Percentiles rank a stretch among this genome's conserved stretches.
Conservation (phyloP, 2,888 invertebrate species). For the Drosophila anomelani region DNA sequence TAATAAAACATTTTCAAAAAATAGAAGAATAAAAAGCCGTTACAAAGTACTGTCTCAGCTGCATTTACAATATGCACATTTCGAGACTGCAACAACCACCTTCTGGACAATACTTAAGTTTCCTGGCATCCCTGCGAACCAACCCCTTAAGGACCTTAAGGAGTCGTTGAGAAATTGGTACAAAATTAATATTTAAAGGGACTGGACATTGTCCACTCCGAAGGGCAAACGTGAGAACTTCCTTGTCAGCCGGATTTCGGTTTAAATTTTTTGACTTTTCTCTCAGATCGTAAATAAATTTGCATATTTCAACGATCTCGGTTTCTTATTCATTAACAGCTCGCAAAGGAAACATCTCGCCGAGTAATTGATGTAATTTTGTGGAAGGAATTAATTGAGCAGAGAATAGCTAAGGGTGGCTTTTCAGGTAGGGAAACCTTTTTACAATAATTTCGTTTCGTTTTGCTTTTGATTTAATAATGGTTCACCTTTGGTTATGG, state of each 20-base stretch:
- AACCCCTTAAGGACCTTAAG: constrained; percentile 19
- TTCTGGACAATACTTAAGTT: constrained; percentile 9
- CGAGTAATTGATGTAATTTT: constrained; percentile 64
- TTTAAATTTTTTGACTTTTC: constrained; percentile 47
- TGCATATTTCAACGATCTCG: constrained; percentile 41
- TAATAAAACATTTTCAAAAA: no score
- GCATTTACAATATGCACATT: constrained; percentile 16
- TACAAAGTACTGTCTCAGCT: constrained; percentile 33
- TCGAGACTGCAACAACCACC: constrained; percentile 38
- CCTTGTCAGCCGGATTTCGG: constrained; percentile 20
- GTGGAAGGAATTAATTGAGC: constrained; percentile 72
- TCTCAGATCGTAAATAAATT: constrained; percentile 56
- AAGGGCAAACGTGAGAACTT: constrained; percentile 67
- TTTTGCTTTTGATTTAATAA: constrained; percentile 11
- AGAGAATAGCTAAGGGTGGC: constrained; percentile 50
- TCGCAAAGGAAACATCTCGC: constrained; percentile 16
- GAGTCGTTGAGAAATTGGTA: constrained; percentile 32
- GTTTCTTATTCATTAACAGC: constrained; percentile 38
- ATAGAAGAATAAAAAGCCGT: constrained; percentile 11
- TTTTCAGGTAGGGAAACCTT: constrained; percentile 1
- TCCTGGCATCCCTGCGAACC: constrained; percentile 18
- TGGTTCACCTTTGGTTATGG: constrained; percentile 31
- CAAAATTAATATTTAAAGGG: constrained; percentile 22
- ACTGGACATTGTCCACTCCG: constrained; percentile 70
- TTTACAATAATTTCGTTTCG: constrained; percentile 7